Evolutionary conservation across 2,113 vertebrate genomes (phyloP), one percentile per base, ranked within the genome.

Genomic region (Pitta sordida): DNA sequence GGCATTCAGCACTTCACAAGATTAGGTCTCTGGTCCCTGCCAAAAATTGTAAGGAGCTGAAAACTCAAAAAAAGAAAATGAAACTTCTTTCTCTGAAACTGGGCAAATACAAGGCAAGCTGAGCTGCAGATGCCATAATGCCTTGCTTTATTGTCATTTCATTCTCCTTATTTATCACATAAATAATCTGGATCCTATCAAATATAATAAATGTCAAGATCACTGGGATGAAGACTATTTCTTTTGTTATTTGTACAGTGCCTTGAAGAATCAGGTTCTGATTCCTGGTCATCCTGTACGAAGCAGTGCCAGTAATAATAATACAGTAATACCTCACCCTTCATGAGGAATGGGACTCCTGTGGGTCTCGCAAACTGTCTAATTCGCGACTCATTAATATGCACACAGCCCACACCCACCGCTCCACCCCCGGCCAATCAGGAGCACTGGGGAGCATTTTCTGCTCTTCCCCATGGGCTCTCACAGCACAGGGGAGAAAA

Each of bases 1-100:
- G 91, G 79, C 89, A 94, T 92, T 96, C 87, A 95, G 87, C 84
- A 88, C 75, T 95, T 96, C 82, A 74, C 90, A 95, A 85, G 94
- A 90, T 95, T 96, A 91, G 63, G 93, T 93, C 93, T 90, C 37
- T 78, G 55, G 43, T 96, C 82, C 39, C 75, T 95, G 95, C 93
- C 94, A 96, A 95, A 92, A 92, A 88, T 13, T 70, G 59, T 56
- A 88, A 92, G 37, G 37, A 91, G 43, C 2, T 78, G 91, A 89
- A 83, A 73, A 70, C 46, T 92, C 48, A 59, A 55, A 90, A 79
- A 90, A 87, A 69, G 41, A 91, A 87, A 95, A 85, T 51, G 60
- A 94, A 91, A 32, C 41, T 89, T 90, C 30, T 13, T 79, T 92
- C 59, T 82, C 67, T 67, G 55, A 87, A 87, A 91, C 13, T 67